Percentiles rank a stretch among this genome's conserved stretches.
Evolutionary conservation across 2,888 invertebrate genomes (phyloP).

Genomic region (Tetragonula carbonaria): DNA sequence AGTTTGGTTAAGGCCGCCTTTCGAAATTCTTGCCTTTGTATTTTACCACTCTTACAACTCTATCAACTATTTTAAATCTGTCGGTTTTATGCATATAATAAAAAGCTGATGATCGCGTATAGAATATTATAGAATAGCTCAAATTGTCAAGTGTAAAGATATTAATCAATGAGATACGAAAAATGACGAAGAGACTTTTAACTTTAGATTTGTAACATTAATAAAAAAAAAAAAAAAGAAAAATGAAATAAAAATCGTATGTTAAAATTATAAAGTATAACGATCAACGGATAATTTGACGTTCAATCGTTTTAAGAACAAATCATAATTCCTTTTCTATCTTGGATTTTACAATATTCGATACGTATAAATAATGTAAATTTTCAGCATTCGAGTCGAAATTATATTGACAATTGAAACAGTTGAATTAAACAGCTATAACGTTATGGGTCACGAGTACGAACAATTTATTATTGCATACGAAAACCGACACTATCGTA

Average conservation of each 20-base stretch:
- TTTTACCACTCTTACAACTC: conserved; percentile 31
- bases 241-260: neutral
- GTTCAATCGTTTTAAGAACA: neutral
- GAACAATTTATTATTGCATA: conserved; percentile 18
- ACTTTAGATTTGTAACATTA: neutral
- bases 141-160: neutral
- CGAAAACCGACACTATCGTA: conserved; percentile 36
- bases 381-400: too few species aligned
- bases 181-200: too few species aligned
- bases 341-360: neutral
- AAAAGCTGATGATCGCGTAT: neutral
- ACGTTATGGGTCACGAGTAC: neutral
- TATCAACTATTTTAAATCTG: conserved; percentile 35
- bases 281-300: neutral
- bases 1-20: conserved; percentile 79
- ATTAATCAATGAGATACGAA: neutral
- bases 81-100: conserved; percentile 43
- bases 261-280: neutral
- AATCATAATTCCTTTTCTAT: too few species aligned
- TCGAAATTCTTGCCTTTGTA: conserved; percentile 50
- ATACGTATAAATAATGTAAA: too few species aligned
- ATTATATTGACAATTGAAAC: neutral
- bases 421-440: neutral
- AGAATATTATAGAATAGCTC: neutral
- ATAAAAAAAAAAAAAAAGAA: neutral